Base-by-base conservation (phyloP, 2,113 vertebrate species). In the Macrotis lagotis region DNA sequence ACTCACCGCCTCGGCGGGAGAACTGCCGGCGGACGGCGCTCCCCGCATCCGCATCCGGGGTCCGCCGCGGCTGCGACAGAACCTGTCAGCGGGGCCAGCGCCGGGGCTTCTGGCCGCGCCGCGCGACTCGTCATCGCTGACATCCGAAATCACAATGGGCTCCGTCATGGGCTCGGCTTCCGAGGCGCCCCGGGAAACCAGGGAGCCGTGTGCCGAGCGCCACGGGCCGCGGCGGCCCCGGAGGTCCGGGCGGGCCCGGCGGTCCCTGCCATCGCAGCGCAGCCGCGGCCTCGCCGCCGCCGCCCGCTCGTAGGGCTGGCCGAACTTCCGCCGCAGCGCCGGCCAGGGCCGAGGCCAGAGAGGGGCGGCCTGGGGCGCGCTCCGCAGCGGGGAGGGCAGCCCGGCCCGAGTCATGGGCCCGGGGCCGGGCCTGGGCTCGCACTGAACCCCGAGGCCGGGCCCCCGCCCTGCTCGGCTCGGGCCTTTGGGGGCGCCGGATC, bases 101-200 rank as follows among this genome's bases (percentile, higher is more conserved):
- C 94, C 96, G 92, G 93, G 12, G 0, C 66, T 95, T 37, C 83
- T n/a, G n/a, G n/a, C n/a, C n/a, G n/a, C n/a, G n/a, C n/a, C 94
- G 47, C 96, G 90, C 90, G 97, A 97, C 96, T 98, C 97, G 12
- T 97, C 96, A 49, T 96, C 97, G 95, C 97, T 98, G 94, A 96
- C 97, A 96, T 98, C 95, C 89, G 96, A 96, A 53, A 96, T 97
- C 55, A 97, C 96, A 90, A 96, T 97, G 88, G 96, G 97, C 49
- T 97, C 96, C 89, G 97, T 97, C 96, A 96, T 97, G 91, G 91
- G 93, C 50, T 50, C 53, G 94, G 94, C 55, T 19, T 26, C n/a
- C 37, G 25, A 24, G n/a, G 55, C 6, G 26, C 50, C 47, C 44
- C 90, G 49, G 91, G 59, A 26, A 52, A 95, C 93, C 59, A 90